phyloP scores from a whole-genome alignment of 2,113 vertebrate species.

The Chrysemys picta region DNA sequence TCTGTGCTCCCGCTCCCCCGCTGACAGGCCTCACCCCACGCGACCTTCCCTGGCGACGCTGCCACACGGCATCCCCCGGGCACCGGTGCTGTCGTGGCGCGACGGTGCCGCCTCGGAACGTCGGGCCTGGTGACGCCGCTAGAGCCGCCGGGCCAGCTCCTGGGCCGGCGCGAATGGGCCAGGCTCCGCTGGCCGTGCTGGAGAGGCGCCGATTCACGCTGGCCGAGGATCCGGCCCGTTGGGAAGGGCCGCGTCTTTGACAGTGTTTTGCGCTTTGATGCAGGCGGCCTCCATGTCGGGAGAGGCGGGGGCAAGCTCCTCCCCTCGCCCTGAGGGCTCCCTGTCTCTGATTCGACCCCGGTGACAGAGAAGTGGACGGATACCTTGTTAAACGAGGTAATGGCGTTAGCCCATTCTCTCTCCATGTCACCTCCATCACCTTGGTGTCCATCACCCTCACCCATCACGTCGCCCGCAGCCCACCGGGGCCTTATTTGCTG shows the following conservation, averaged over 20 bases:
- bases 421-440: conserved; percentile 46
- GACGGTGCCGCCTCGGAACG: not conserved
- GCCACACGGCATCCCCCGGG: not conserved
- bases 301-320: not conserved
- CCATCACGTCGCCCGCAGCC: conserved; percentile 54
- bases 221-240: not conserved
- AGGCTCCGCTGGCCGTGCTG: not conserved
- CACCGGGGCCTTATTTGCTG: conserved; percentile 48
- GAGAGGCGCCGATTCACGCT: not conserved
- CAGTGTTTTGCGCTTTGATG: not conserved
- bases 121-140: not conserved
- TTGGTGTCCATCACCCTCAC: conserved; percentile 78
- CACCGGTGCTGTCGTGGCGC: rapidly evolving
- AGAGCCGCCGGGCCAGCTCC: not conserved
- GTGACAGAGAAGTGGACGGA: not conserved
- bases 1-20: not conserved
- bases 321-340: not conserved
- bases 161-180: not conserved
- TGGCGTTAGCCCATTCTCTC: not conserved
- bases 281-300: not conserved
- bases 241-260: not conserved
- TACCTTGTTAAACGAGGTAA: not conserved
- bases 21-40: not conserved
- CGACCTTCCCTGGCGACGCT: not conserved
- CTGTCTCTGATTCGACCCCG: conserved; percentile 41